phyloP scores from a whole-genome alignment of 92 coral and sea anemone genomes.

The Porites evermanni region DNA sequence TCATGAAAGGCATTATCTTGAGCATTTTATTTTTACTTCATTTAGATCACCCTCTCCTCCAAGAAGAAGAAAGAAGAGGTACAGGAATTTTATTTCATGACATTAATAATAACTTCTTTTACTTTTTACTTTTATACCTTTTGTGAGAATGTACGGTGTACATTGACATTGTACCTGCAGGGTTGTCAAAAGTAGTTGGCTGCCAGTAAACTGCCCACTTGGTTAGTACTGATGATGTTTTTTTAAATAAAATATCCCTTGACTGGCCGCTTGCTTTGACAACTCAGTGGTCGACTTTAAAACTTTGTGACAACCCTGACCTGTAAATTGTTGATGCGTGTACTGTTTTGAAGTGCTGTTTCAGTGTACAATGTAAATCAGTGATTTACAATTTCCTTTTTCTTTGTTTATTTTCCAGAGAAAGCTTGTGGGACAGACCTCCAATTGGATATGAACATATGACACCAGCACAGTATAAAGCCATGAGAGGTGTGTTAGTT shows the following conservation, averaged over 20 bases:
- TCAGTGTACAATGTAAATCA: neutral
- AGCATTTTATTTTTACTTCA: neutral
- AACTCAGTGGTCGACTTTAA: too few relatives aligned
- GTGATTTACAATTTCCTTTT: neutral
- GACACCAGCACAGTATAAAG: constrained; percentile 85
- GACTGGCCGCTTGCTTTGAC: too few relatives aligned
- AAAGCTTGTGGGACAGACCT: constrained; percentile 96
- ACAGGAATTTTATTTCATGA: too few relatives aligned
- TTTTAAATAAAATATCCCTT: too few relatives aligned
- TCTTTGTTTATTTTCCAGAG: constrained; percentile 40
- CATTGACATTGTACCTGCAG: too few relatives aligned
- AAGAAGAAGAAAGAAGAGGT: constrained; percentile 64
- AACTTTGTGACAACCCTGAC: too few relatives aligned
- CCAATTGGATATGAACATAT: constrained; percentile 95
- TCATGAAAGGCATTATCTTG: neutral
- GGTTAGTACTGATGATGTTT: too few relatives aligned
- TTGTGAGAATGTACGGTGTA: too few relatives aligned
- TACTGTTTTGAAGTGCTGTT: neutral
- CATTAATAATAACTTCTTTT: too few relatives aligned
- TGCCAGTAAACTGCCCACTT: too few relatives aligned
- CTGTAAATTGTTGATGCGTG: neutral
- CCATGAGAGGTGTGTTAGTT: constrained; percentile 84
- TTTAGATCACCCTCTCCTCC: constrained; percentile 74
- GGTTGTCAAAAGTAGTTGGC: too few relatives aligned
- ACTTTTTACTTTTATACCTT: too few relatives aligned